These are phyloP conservation scores for Helicoverpa armigera DNA, from an alignment of 1,140 invertebrate species.

Conservation along the genomic window DNA sequence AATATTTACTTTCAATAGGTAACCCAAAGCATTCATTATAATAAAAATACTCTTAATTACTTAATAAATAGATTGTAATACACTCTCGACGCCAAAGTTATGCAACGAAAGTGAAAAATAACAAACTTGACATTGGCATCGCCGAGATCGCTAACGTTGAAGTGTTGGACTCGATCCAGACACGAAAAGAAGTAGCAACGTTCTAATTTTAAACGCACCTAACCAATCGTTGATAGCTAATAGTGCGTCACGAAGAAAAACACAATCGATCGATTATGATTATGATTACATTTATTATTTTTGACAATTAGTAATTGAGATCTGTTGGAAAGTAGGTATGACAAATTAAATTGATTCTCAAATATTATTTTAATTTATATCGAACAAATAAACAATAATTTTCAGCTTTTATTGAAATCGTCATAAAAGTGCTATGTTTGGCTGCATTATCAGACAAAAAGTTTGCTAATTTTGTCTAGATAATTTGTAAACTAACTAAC, in stretches of 20 bases:
- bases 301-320: not conserved
- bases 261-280: conserved; percentile 56
- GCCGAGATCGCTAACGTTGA: conserved; percentile 39
- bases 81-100: conserved; percentile 30
- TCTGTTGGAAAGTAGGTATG: too few relatives aligned
- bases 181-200: conserved; percentile 60
- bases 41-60: not conserved
- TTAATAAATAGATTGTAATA: conserved; percentile 27
- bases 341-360: not conserved
- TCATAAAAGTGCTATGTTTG: not conserved
- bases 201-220: conserved; percentile 67
- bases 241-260: conserved; percentile 41
- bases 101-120: conserved; percentile 70
- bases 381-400: too few relatives aligned
- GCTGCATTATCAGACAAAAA: too few relatives aligned
- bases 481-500: too few relatives aligned
- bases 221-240: conserved; percentile 51
- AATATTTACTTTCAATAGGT: too few relatives aligned
- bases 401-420: too few relatives aligned
- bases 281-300: not conserved
- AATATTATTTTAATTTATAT: not conserved
- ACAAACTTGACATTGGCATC: conserved; percentile 72
- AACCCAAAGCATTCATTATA: too few relatives aligned
- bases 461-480: too few relatives aligned
- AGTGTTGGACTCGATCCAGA: conserved; percentile 66